Conservation (phyloP, 2,888 invertebrate genomes). For the Athrips mouffetella region DNA sequence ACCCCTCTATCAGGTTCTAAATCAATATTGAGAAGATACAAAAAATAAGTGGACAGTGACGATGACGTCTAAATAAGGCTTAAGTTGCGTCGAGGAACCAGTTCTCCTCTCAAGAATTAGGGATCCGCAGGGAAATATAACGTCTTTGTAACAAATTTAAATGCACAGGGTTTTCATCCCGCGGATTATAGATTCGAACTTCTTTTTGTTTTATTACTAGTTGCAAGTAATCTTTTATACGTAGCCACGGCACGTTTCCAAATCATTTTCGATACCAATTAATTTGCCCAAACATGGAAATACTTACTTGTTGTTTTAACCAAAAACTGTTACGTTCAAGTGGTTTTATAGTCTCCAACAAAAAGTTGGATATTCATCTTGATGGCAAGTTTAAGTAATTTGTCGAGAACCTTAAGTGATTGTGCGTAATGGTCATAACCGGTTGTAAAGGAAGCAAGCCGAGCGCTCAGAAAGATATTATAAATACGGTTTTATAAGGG, state of each 20-base stretch:
- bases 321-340: not conserved
- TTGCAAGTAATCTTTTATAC: too few relatives aligned
- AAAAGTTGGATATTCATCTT: not conserved
- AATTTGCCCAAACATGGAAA: too few relatives aligned
- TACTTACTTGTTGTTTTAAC: too few relatives aligned
- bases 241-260: too few relatives aligned
- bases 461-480: conserved; percentile 9
- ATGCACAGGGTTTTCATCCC: too few relatives aligned
- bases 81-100: conserved; percentile 25
- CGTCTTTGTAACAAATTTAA: too few relatives aligned
- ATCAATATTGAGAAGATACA: conserved; percentile 30
- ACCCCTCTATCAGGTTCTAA: conserved; percentile 29
- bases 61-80: conserved; percentile 32
- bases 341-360: not conserved
- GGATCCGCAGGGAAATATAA: conserved; percentile 19
- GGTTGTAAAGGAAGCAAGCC: not conserved
- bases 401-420: not conserved
- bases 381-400: not conserved
- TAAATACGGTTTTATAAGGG: conserved; percentile 26
- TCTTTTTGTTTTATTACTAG: too few relatives aligned
- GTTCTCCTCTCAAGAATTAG: conserved; percentile 10
- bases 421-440: not conserved
- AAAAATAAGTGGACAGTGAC: conserved; percentile 23
- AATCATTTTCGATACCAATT: too few relatives aligned
- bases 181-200: too few relatives aligned